phyloP scores from a whole-genome alignment of 2,888 invertebrate genomes.

The Thymelicus sylvestris region DNA sequence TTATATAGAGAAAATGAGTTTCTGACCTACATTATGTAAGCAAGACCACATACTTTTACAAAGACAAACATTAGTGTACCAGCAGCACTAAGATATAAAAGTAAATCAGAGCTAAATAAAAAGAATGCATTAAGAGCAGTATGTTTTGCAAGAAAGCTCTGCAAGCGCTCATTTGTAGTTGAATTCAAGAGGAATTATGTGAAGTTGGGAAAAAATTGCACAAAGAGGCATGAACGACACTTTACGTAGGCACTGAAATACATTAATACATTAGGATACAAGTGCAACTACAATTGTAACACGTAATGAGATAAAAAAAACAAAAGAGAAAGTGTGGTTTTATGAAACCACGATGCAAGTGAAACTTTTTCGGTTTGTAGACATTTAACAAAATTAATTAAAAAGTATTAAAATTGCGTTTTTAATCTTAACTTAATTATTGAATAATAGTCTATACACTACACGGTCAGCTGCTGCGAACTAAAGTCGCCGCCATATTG shows the following conservation, averaged over 20 bases:
- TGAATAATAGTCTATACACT: too few species aligned
- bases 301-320: background rate
- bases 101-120: constrained; percentile 44
- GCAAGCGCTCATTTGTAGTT: constrained; percentile 37
- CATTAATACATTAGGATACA: background rate
- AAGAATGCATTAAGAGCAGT: constrained; percentile 60
- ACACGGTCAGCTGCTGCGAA: too few species aligned
- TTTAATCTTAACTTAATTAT: too few species aligned
- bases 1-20: constrained; percentile 17
- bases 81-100: constrained; percentile 28
- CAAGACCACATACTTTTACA: constrained; percentile 48
- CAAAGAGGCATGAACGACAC: constrained; percentile 17
- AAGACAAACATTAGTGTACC: constrained; percentile 41
- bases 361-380: too few species aligned
- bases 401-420: too few species aligned
- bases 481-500: too few species aligned
- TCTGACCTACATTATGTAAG: constrained; percentile 53
- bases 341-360: too few species aligned
- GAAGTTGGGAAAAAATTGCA: constrained; percentile 30
- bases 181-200: constrained; percentile 40
- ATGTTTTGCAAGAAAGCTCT: constrained; percentile 51
- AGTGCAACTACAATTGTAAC: background rate
- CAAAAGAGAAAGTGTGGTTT: too few species aligned
- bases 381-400: too few species aligned
- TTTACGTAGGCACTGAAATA: constrained; percentile 18